Evolutionary conservation across 1,140 invertebrate genomes (phyloP), one percentile per base, ranked within the genome.

Genomic region (Argopecten irradians): DNA sequence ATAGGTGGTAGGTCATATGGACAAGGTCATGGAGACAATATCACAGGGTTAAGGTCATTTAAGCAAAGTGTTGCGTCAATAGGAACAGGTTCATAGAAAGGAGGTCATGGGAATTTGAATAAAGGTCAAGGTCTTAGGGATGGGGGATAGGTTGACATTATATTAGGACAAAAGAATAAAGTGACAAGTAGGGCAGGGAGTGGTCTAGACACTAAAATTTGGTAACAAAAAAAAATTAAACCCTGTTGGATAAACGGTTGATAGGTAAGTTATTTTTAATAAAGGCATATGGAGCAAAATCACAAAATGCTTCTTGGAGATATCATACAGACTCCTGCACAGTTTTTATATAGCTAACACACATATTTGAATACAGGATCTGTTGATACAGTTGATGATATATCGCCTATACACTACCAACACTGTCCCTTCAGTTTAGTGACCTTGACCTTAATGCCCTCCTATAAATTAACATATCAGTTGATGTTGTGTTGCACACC

Each of bases 401-500:
- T n/a, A n/a, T n/a, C n/a, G n/a, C n/a, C n/a, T n/a, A 46, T 46
- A 8, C 14, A 46, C 43, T 19, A 46, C 22, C 19, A 19, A 46
- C 22, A 46, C 3, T 46, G 43, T 46, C 43, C 43, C 2, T 11
- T 46, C 43, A 28, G 55, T 71, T 28, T n/a, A 71, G 55, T 71
- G 55, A 71, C 55, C n/a, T 71, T 28, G 11, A n/a, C 16, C n/a
- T 71, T 71, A n/a, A n/a, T n/a, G 55, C 11, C 7, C 55, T 28
- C 16, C 55, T 71, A n/a, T 28, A 28, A 71, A 28, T n/a, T 71
- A n/a, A 71, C 16, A 71, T 71, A 71, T n/a, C 55, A 71, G n/a
- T 71, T n/a, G 55, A 71, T 71, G n/a, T 71, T 71, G 55, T 71
- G 8, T 71, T 71, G 55, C 55, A 71, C 55, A 71, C 55, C 22